These are phyloP conservation scores for Idris sp. DNA, from an alignment of 1,140 invertebrate genomes.

Conservation along the genomic window DNA sequence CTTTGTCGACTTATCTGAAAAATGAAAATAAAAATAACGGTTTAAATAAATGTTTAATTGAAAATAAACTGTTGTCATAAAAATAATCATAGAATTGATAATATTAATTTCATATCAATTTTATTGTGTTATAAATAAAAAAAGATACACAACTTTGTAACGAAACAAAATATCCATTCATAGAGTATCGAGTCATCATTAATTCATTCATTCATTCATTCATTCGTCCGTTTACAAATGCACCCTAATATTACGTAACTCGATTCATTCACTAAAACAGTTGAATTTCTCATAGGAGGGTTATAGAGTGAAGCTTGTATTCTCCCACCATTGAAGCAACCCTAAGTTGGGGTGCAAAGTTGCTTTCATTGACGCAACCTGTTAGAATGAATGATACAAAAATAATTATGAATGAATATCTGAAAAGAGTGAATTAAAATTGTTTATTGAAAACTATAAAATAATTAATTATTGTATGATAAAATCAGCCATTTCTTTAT, in stretches of 20 bases:
- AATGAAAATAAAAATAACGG: conserved; percentile 39
- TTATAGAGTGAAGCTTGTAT: not conserved
- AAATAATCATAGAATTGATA: too few species aligned
- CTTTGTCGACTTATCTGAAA: conserved; percentile 97
- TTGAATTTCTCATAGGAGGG: conserved; percentile 1
- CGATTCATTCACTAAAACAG: conserved; percentile 19
- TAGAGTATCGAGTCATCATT: too few species aligned
- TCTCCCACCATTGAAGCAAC: conserved; percentile 5
- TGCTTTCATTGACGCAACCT: conserved; percentile 24
- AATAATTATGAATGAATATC: not conserved
- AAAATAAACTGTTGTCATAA: too few species aligned
- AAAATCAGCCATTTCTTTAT: too few species aligned
- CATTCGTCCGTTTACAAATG: conserved; percentile 1
- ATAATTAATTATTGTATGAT: too few species aligned
- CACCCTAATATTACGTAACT: conserved; percentile 26
- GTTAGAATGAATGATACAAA: conserved; percentile 8
- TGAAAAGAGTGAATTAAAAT: not conserved
- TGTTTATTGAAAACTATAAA: too few species aligned
- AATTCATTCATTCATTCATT: not conserved
- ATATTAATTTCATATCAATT: too few species aligned
- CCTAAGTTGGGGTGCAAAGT: conserved; percentile 19
- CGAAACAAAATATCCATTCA: not conserved
- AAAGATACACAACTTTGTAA: not conserved
- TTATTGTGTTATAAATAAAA: too few species aligned
- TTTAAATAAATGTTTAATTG: too few species aligned